phyloP scores from a whole-genome alignment of 2,797 vertebrate genomes.

The Pterois miles region DNA sequence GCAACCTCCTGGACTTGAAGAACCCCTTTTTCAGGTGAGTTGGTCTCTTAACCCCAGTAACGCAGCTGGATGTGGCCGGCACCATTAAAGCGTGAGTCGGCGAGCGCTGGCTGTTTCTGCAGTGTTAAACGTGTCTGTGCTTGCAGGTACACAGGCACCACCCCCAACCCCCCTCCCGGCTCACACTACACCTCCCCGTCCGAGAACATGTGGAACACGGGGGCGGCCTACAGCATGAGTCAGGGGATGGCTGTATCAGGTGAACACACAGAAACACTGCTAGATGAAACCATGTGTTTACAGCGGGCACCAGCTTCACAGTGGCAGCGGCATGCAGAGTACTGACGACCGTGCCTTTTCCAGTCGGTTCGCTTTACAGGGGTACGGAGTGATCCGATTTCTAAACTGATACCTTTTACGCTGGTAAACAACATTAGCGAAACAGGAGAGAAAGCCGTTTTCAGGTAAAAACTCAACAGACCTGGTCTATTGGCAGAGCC shows the following conservation, averaged over 20 bases:
- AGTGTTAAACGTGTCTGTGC: slow-evolving; percentile 33
- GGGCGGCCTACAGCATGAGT: slow-evolving; percentile 89
- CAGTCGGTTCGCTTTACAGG: not conserved
- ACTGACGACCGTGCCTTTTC: too few relatives aligned
- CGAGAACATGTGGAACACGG: slow-evolving; percentile 96
- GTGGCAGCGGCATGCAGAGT: not conserved
- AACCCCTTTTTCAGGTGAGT: slow-evolving; percentile 96
- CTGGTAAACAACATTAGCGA: not conserved
- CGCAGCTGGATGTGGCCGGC: not conserved
- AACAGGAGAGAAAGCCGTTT: too few relatives aligned
- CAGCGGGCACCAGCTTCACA: not conserved
- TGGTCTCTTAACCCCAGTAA: not conserved
- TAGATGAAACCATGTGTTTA: slow-evolving; percentile 13
- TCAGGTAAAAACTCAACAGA: too few relatives aligned
- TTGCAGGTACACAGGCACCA: slow-evolving; percentile 92
- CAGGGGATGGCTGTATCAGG: slow-evolving; percentile 92
- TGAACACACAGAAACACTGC: slow-evolving; percentile 69
- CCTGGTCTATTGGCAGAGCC: too few relatives aligned
- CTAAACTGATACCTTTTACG: not conserved
- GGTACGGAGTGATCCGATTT: not conserved
- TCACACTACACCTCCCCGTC: slow-evolving; percentile 96
- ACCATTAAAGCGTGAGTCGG: not conserved
- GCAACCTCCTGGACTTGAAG: slow-evolving; percentile 96
- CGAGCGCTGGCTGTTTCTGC: not conserved
- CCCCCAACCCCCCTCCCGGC: slow-evolving; percentile 92